A percentile compares a stretch with the other conserved stretches of the same genome.
Evolutionary conservation across 1,140 invertebrate species (phyloP).

Genomic region (Aethina tumida): DNA sequence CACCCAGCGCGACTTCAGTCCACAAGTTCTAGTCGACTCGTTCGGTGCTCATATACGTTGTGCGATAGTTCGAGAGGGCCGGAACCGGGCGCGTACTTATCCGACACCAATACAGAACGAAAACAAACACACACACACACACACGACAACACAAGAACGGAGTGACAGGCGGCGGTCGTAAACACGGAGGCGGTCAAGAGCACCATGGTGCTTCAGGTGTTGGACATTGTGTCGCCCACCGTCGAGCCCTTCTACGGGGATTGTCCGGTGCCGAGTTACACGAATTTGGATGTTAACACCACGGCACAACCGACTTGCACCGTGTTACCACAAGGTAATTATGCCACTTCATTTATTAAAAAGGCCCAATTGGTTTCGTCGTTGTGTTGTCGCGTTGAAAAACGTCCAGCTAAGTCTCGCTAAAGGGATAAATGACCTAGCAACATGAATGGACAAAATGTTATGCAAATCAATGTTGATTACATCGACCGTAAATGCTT

Average conservation of each 20-base stretch:
- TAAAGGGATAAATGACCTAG: too few species aligned
- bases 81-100: neutral
- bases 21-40: slow-evolving; percentile 8
- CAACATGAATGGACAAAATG: too few species aligned
- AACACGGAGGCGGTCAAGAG: slow-evolving; percentile 31
- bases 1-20: slow-evolving; percentile 7
- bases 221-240: slow-evolving; percentile 30
- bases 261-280: slow-evolving; percentile 32
- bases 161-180: slow-evolving; percentile 26
- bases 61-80: slow-evolving; percentile 5
- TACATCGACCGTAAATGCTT: too few species aligned
- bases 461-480: too few species aligned
- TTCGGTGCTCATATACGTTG: too few species aligned
- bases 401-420: too few species aligned
- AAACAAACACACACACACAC: too few species aligned
- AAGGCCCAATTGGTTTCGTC: too few species aligned
- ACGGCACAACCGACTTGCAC: slow-evolving; percentile 34
- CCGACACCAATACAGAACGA: too few species aligned
- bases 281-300: slow-evolving; percentile 33
- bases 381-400: too few species aligned
- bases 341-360: too few species aligned
- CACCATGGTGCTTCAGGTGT: slow-evolving; percentile 38
- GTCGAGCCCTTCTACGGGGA: slow-evolving; percentile 36
- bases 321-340: slow-evolving; percentile 35
- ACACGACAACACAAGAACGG: slow-evolving; percentile 13